phyloP scores from a whole-genome alignment of 2,797 vertebrate genomes.

The Mormyrus hasselquistii region DNA sequence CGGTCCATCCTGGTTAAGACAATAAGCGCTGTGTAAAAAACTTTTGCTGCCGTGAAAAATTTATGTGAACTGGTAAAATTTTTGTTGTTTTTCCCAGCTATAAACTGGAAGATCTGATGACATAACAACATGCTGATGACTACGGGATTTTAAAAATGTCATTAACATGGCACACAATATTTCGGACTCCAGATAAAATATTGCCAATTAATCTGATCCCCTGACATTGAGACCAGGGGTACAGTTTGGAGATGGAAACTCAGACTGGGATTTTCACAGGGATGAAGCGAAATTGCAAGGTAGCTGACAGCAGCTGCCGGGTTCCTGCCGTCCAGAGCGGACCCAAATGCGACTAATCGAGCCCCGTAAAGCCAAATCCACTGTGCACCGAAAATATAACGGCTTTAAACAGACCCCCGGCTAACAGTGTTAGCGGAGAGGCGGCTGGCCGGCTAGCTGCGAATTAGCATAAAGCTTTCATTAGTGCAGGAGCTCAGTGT shows the following conservation, averaged over 20 bases:
- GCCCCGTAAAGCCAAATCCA: neutral
- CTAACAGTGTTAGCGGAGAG: conserved; percentile 51
- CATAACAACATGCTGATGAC: neutral
- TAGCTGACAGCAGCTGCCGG: neutral
- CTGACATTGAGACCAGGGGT: neutral
- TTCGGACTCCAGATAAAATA: neutral
- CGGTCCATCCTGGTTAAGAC: neutral
- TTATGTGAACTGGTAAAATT: neutral
- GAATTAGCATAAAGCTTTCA: conserved; percentile 57
- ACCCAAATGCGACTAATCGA: neutral
- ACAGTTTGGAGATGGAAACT: neutral
- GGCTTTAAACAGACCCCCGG: conserved; percentile 45
- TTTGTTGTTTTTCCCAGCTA: neutral
- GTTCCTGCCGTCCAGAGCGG: neutral
- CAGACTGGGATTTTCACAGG: neutral
- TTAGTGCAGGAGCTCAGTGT: conserved; percentile 40
- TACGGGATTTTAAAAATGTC: neutral
- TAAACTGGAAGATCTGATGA: neutral
- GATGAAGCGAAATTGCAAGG: neutral
- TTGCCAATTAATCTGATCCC: neutral
- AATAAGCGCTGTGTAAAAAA: neutral
- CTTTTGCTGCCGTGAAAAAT: neutral
- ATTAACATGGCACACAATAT: neutral
- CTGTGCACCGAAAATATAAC: conserved; percentile 38
- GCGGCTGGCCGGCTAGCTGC: conserved; percentile 54